A percentile compares a stretch with the other conserved stretches of the same genome.
Conservation (phyloP, 1,140 invertebrate genomes). For the Diorhabda elongata region DNA sequence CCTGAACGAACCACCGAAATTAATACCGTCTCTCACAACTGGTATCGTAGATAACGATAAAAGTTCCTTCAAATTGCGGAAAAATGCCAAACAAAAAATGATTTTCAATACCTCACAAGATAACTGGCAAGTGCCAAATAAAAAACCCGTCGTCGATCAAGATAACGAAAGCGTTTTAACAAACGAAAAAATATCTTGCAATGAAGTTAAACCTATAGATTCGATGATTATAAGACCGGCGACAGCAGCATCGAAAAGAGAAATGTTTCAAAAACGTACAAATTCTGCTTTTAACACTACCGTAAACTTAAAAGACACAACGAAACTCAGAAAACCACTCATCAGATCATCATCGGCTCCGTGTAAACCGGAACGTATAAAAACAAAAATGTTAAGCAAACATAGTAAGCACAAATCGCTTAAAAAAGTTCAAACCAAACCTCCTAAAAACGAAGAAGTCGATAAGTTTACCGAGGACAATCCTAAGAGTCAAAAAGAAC, state of each 20-base stretch:
- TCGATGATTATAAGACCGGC: slow-evolving; percentile 35
- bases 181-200: not conserved
- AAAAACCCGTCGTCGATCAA: slow-evolving; percentile 31
- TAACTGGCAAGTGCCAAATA: slow-evolving; percentile 19
- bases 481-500: slow-evolving; percentile 23
- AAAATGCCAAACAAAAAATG: slow-evolving; percentile 23
- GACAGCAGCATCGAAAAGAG: slow-evolving; percentile 39
- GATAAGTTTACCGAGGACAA: slow-evolving; percentile 21
- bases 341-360: slow-evolving; percentile 40
- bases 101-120: slow-evolving; percentile 19
- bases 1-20: slow-evolving; percentile 28
- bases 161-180: not conserved
- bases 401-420: slow-evolving; percentile 33
- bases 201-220: slow-evolving; percentile 19
- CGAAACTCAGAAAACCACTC: slow-evolving; percentile 30
- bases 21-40: slow-evolving; percentile 30
- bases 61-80: slow-evolving; percentile 39
- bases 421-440: slow-evolving; percentile 25
- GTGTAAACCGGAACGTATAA: slow-evolving; percentile 34
- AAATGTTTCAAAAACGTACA: slow-evolving; percentile 42
- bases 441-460: slow-evolving; percentile 18
- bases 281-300: slow-evolving; percentile 40
- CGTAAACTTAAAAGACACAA: slow-evolving; percentile 25
- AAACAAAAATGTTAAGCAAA: slow-evolving; percentile 42
- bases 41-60: slow-evolving; percentile 22